Percentiles rank a stretch among this genome's conserved stretches.
These are phyloP conservation scores for Dipodomys ordii DNA, from an alignment of 2,113 vertebrate genomes.

Conservation along the genomic window DNA sequence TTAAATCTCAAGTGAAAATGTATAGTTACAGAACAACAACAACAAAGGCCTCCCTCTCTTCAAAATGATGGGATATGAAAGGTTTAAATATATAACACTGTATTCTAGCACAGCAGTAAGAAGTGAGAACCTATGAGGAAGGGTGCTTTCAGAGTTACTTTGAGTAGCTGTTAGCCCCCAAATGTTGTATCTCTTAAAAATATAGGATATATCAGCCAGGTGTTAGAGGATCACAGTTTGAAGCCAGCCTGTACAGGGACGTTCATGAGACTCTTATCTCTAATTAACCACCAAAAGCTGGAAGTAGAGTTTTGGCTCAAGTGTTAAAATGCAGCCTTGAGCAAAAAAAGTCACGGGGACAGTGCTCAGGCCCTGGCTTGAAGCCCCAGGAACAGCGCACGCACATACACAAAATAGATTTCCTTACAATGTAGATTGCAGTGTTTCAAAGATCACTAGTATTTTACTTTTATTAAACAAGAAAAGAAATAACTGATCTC, in stretches of 20 bases:
- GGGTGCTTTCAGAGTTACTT: background rate
- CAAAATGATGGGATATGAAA: background rate
- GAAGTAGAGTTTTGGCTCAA: too few species aligned
- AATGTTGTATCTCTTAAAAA: background rate
- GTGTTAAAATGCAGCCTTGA: too few species aligned
- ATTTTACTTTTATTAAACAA: background rate
- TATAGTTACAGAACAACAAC: background rate
- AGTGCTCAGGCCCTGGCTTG: too few species aligned
- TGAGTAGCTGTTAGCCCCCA: background rate
- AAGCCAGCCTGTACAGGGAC: too few species aligned
- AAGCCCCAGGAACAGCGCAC: too few species aligned
- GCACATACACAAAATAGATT: background rate
- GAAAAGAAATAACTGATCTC: background rate
- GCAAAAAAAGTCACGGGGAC: too few species aligned
- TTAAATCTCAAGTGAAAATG: conserved; percentile 16
- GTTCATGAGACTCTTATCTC: too few species aligned
- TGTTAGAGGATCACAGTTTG: too few species aligned
- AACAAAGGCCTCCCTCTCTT: background rate
- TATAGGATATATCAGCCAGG: background rate
- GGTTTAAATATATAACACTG: background rate
- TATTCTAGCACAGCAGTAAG: background rate
- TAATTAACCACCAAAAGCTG: too few species aligned
- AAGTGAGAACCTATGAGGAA: background rate
- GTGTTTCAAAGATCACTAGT: too few species aligned
- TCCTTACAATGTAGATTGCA: background rate